Conservation (phyloP, 2,888 invertebrate species). For the Buathra laborator region DNA sequence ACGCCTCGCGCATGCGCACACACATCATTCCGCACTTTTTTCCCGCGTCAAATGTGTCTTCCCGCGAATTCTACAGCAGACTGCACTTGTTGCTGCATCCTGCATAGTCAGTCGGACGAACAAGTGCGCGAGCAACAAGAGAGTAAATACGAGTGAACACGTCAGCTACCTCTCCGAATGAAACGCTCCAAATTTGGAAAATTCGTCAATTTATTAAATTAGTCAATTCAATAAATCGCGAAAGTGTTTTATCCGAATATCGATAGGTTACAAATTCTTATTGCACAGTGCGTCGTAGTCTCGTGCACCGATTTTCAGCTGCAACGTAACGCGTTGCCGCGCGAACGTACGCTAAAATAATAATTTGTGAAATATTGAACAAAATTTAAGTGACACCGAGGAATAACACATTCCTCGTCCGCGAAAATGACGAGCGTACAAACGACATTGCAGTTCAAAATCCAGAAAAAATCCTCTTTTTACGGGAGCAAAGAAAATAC, state of each 20-base stretch:
- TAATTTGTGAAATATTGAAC: background rate
- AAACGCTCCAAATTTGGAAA: background rate
- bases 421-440: constrained; percentile 84
- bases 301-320: background rate
- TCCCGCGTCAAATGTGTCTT: constrained; percentile 76
- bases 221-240: background rate
- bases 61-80: constrained; percentile 72
- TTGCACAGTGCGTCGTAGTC: background rate
- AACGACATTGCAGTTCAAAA: constrained; percentile 86
- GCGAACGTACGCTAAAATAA: background rate
- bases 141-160: constrained; percentile 55
- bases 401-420: background rate
- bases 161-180: constrained; percentile 35
- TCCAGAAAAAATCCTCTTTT: constrained; percentile 85
- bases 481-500: constrained; percentile 76
- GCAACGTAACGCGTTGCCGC: background rate
- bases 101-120: background rate
- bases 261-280: background rate
- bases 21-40: constrained; percentile 53
- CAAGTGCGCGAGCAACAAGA: background rate
- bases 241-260: background rate
- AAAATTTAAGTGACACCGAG: background rate
- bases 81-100: constrained; percentile 54
- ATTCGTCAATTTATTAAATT: background rate
- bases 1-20: constrained; percentile 32